A percentile compares a stretch with the other conserved stretches of the same genome.
phyloP scores from a whole-genome alignment of 2,888 invertebrate genomes.

The Macrosiphum euphorbiae region DNA sequence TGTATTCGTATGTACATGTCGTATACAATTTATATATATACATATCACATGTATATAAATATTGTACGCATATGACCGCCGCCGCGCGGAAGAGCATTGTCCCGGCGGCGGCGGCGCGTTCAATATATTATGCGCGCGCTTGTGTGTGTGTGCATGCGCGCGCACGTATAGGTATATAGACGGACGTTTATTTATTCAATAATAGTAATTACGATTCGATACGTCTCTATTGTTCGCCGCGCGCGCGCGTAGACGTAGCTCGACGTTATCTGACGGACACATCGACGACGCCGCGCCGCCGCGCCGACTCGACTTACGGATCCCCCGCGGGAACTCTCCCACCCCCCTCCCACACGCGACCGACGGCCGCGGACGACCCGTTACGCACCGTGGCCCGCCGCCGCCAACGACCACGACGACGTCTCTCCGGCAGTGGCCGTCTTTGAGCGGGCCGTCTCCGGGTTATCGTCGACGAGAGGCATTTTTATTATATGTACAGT shows the following conservation, averaged over 20 bases:
- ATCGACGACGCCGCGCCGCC: not conserved
- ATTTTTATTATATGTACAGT: too few species aligned
- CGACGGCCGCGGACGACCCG: not conserved
- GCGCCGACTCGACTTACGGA: not conserved
- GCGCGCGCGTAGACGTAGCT: conserved; percentile 5
- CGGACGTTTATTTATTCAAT: conserved; percentile 44
- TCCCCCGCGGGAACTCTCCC: not conserved
- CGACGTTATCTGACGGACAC: conserved; percentile 43
- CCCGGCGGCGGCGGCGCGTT: conserved; percentile 14
- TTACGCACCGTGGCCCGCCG: not conserved
- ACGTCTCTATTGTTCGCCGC: conserved; percentile 53
- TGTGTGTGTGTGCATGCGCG: not conserved
- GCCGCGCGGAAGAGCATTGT: conserved; percentile 31
- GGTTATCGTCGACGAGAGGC: too few species aligned
- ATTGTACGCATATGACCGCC: not conserved
- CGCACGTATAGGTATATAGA: not conserved
- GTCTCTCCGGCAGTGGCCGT: not conserved
- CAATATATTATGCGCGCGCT: not conserved
- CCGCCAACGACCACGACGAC: not conserved
- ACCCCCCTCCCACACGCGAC: not conserved
- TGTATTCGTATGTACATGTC: not conserved
- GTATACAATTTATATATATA: not conserved
- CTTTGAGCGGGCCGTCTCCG: not conserved
- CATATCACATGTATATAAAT: not conserved
- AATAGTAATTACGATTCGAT: conserved; percentile 52